phyloP scores from a whole-genome alignment of 2,113 vertebrate genomes.

The Gobiocypris rarus region DNA sequence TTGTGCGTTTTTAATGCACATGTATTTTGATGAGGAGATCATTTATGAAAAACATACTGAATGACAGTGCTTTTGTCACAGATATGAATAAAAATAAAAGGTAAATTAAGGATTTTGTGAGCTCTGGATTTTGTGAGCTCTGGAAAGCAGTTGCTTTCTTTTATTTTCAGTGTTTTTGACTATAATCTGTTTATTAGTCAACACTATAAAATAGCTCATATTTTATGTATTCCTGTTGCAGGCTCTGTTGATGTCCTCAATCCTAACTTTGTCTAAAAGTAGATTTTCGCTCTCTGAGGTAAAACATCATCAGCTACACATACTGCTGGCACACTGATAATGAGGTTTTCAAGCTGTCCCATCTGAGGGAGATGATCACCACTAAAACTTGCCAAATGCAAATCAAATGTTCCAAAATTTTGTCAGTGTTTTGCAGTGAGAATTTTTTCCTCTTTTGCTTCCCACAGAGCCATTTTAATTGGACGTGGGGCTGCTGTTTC shows the following conservation, averaged over 20 bases:
- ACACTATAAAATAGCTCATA: neutral
- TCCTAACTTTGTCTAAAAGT: conserved; percentile 8
- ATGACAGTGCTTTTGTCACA: neutral
- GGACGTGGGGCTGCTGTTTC: neutral
- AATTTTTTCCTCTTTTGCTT: neutral
- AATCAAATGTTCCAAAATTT: neutral
- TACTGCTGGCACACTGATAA: conserved; percentile 53
- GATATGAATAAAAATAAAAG: neutral
- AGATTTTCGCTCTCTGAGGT: conserved; percentile 37
- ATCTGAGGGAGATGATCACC: conserved; percentile 4
- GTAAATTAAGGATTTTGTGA: neutral
- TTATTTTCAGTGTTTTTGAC: neutral
- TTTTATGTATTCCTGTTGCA: neutral
- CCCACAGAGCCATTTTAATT: neutral
- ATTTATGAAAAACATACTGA: conserved; percentile 20
- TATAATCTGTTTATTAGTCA: conserved; percentile 2
- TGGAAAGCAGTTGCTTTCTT: neutral
- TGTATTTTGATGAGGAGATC: conserved; percentile 61
- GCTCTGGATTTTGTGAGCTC: neutral
- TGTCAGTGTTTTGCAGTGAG: neutral
- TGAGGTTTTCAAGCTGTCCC: conserved; percentile 3
- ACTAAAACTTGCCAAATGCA: conserved; percentile 1
- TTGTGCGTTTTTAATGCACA: conserved; percentile 63
- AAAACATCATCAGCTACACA: conserved; percentile 56
- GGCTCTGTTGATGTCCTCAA: neutral